Conservation (phyloP, 92 coral and sea anemone genomes). For the Zoanthus gigantus region DNA sequence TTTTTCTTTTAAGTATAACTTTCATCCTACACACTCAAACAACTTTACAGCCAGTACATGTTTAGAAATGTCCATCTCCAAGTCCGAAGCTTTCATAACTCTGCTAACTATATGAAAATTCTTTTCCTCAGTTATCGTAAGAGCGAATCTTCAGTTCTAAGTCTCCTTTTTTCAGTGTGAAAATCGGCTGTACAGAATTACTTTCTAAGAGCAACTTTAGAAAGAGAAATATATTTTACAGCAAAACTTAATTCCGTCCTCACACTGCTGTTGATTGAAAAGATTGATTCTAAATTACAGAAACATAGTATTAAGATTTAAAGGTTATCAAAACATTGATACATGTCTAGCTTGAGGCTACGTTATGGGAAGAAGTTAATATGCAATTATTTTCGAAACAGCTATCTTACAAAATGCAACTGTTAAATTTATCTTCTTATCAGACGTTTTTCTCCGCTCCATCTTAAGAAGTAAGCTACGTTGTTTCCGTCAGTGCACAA, state of each 20-base stretch:
- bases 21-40: neutral
- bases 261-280: constrained; percentile 29
- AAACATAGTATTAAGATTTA: constrained; percentile 22
- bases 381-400: neutral
- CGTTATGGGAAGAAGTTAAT: neutral
- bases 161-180: neutral
- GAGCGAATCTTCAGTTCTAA: too few relatives aligned
- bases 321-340: constrained; percentile 33
- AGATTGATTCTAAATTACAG: constrained; percentile 41
- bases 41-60: neutral
- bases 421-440: neutral
- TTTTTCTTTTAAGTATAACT: too few relatives aligned
- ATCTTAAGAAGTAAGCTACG: neutral
- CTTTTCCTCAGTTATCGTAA: neutral
- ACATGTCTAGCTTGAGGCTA: constrained; percentile 40
- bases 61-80: neutral
- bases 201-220: neutral
- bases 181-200: neutral
- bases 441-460: constrained; percentile 6
- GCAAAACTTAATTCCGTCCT: constrained; percentile 3
- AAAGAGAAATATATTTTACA: neutral
- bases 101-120: neutral
- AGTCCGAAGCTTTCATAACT: neutral
- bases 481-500: neutral
- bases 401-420: constrained; percentile 2